Percentiles rank a stretch among this genome's conserved stretches.
phyloP scores from a whole-genome alignment of 2,113 vertebrate species.

The Atrichornis clamosus region DNA sequence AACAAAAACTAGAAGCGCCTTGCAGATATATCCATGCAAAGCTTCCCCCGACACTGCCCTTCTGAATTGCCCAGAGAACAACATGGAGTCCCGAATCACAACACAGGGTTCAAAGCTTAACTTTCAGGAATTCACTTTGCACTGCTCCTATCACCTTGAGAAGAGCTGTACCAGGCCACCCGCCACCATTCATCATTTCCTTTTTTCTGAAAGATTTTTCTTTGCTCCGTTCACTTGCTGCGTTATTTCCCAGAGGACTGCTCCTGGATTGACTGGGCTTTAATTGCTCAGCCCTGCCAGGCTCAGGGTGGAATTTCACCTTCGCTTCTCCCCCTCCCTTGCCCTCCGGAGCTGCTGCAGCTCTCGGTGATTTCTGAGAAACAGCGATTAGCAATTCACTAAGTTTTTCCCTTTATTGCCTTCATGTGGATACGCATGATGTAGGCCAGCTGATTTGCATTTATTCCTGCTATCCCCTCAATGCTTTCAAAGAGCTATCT shows the following conservation, averaged over 20 bases:
- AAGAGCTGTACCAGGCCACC: background rate
- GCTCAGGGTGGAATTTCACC: slow-evolving; percentile 32
- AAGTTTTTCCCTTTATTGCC: background rate
- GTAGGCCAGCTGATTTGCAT: background rate
- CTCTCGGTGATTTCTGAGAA: background rate
- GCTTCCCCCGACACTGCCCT: background rate
- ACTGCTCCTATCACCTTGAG: background rate
- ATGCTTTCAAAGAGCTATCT: background rate
- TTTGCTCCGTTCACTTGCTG: background rate
- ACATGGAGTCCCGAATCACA: background rate
- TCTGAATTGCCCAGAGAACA: background rate
- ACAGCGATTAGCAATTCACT: background rate
- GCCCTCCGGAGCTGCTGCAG: background rate
- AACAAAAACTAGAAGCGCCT: background rate
- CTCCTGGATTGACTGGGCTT: slow-evolving; percentile 53
- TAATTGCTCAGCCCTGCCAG: slow-evolving; percentile 26
- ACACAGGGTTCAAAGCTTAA: background rate
- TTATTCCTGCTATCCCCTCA: background rate
- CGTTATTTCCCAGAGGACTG: slow-evolving; percentile 45
- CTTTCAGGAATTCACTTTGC: slow-evolving; percentile 9
- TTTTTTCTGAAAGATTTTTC: slow-evolving; percentile 31
- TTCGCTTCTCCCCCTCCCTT: background rate
- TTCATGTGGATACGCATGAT: background rate
- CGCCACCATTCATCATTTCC: slow-evolving; percentile 15
- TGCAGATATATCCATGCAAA: background rate